A percentile compares a stretch with the other conserved stretches of the same genome.
Evolutionary conservation across 2,113 vertebrate genomes (phyloP).

Genomic region (Agelaius tricolor): DNA sequence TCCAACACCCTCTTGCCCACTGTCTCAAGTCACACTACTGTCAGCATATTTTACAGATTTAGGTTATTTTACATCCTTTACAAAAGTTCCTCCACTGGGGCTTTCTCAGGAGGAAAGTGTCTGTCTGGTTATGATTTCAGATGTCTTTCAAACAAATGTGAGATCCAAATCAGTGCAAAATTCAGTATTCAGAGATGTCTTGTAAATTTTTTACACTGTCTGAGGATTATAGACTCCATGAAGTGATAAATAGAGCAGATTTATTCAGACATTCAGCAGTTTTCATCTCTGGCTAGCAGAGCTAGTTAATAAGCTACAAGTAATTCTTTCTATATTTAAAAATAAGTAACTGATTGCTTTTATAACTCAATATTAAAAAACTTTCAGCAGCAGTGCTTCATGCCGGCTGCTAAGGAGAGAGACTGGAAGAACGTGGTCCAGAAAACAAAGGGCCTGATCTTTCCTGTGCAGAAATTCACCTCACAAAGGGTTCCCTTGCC

Average conservation of each 20-base stretch:
- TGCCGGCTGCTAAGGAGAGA: not conserved
- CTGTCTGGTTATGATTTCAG: slow-evolving; percentile 19
- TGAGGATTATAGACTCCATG: not conserved
- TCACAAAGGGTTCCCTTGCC: not conserved
- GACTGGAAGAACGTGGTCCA: fast-evolving
- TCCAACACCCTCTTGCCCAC: not conserved
- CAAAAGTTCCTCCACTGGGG: not conserved
- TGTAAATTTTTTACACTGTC: not conserved
- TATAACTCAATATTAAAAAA: not conserved
- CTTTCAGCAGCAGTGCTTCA: not conserved
- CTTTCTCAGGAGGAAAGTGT: not conserved
- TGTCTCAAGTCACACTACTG: not conserved
- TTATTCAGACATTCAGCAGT: not conserved
- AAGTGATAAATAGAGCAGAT: not conserved
- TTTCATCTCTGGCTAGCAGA: not conserved
- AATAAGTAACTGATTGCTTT: not conserved
- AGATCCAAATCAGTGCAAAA: slow-evolving; percentile 18
- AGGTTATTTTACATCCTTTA: not conserved
- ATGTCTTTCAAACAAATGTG: not conserved
- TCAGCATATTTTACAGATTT: not conserved
- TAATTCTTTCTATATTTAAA: not conserved
- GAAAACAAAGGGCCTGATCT: not conserved
- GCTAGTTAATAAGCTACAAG: not conserved
- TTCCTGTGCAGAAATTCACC: not conserved
- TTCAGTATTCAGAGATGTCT: not conserved